Conservation (phyloP, 2,797 vertebrate genomes). For the Lophius americanus region DNA sequence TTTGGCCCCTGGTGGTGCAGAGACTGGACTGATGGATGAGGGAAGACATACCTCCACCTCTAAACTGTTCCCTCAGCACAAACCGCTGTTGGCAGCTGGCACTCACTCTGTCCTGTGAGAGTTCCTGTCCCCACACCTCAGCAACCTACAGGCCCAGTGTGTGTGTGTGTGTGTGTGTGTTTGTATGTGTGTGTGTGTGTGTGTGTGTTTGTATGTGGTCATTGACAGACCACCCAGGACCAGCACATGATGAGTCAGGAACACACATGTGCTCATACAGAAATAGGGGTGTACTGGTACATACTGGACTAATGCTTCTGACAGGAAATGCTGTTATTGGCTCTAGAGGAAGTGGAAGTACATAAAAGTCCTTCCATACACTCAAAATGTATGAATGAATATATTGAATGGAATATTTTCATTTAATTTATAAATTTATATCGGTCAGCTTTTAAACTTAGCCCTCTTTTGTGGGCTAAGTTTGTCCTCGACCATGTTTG, state of each 20-base stretch:
- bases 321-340: too few relatives aligned
- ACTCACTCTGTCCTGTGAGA: constrained; percentile 1
- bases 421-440: too few relatives aligned
- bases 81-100: constrained; percentile 46
- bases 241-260: constrained; percentile 31
- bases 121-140: constrained; percentile 7
- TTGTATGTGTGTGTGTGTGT: too few relatives aligned
- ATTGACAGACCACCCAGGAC: constrained; percentile 18
- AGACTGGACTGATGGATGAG: constrained; percentile 31
- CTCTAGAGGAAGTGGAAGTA: too few relatives aligned
- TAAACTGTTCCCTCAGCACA: constrained; percentile 16
- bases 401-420: too few relatives aligned
- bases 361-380: too few relatives aligned
- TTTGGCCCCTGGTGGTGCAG: too few relatives aligned
- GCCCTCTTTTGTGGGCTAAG: too few relatives aligned
- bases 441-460: too few relatives aligned
- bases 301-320: not conserved
- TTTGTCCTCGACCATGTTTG: too few relatives aligned
- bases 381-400: too few relatives aligned
- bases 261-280: constrained; percentile 6
- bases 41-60: constrained; percentile 2
- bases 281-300: constrained; percentile 1
- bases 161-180: constrained; percentile 3
- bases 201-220: not conserved
- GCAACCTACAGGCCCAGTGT: constrained; percentile 6